A percentile compares a stretch with the other conserved stretches of the same genome.
Conservation (phyloP, 2,113 vertebrate genomes). For the Arvicanthis niloticus region DNA sequence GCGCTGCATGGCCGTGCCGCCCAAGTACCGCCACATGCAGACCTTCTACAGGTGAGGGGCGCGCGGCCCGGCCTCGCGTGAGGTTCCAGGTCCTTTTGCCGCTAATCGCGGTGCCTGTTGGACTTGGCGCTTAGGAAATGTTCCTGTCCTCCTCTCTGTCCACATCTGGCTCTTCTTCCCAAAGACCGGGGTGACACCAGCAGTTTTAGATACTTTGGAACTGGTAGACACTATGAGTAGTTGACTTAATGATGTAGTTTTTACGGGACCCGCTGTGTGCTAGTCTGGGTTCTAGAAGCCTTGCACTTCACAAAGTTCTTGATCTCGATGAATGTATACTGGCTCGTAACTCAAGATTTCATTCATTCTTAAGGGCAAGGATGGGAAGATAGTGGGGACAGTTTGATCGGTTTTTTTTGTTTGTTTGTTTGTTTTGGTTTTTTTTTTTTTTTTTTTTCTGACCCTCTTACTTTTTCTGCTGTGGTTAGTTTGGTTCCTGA, state of each 20-base stretch:
- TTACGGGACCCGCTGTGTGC: background rate
- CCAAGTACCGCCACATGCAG: slow-evolving; percentile 97
- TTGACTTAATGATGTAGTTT: background rate
- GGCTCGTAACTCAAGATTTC: background rate
- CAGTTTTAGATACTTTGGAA: background rate
- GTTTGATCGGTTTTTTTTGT: slow-evolving; percentile 10
- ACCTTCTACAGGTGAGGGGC: slow-evolving; percentile 95
- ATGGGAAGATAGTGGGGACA: background rate
- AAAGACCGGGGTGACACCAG: background rate
- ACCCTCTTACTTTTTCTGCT: background rate
- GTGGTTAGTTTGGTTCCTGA: background rate
- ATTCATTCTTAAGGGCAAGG: background rate
- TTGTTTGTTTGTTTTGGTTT: background rate
- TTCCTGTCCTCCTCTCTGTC: background rate
- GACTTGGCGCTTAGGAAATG: background rate
- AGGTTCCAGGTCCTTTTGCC: background rate
- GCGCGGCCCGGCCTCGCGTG: background rate
- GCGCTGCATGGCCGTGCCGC: slow-evolving; percentile 96
- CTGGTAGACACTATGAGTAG: background rate
- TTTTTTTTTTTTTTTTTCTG: too few species aligned
- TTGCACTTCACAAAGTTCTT: background rate
- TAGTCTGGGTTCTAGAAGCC: background rate
- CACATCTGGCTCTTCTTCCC: background rate
- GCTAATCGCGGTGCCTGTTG: background rate
- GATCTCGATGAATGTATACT: background rate